These are phyloP conservation scores for Stichodactyla helianthus DNA, from an alignment of 64 coral and sea anemone species.

Conservation along the genomic window DNA sequence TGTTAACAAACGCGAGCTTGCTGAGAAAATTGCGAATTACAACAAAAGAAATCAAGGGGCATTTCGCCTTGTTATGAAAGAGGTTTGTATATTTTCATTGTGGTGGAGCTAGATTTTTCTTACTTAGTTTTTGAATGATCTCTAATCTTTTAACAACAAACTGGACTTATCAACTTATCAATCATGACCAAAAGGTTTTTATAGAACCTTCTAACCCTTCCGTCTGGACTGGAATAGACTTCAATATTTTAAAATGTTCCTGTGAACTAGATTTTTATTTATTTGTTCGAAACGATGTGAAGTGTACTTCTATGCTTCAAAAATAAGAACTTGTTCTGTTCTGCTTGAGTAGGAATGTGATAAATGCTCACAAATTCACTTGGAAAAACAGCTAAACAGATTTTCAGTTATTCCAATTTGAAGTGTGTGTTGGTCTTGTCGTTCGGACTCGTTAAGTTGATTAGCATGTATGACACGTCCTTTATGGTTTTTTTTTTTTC, in stretches of 20 bases:
- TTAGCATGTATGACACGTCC: slow-evolving; percentile 9
- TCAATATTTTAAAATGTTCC: background rate
- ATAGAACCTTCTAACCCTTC: background rate
- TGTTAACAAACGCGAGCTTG: slow-evolving; percentile 81
- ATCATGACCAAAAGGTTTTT: background rate
- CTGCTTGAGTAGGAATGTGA: slow-evolving; percentile 16
- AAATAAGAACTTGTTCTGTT: slow-evolving; percentile 10
- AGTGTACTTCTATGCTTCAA: background rate
- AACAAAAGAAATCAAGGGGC: slow-evolving; percentile 97
- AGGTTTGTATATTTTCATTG: slow-evolving; percentile 40
- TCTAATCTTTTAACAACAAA: slow-evolving; percentile 6
- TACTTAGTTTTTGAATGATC: background rate
- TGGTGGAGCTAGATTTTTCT: background rate
- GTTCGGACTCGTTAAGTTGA: background rate
- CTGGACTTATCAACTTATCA: background rate
- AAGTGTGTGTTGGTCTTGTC: background rate
- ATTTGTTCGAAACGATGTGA: background rate
- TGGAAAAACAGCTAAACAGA: background rate
- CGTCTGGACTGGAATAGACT: background rate
- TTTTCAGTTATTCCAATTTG: slow-evolving; percentile 11
- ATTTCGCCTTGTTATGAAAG: slow-evolving; percentile 78
- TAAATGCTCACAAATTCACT: background rate
- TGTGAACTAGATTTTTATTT: background rate
- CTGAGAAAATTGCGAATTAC: slow-evolving; percentile 84
- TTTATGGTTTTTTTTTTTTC: slow-evolving; percentile 38